These are phyloP conservation scores for Tetramorium parvispinum DNA, from an alignment of 1,140 invertebrate genomes.

Conservation along the genomic window DNA sequence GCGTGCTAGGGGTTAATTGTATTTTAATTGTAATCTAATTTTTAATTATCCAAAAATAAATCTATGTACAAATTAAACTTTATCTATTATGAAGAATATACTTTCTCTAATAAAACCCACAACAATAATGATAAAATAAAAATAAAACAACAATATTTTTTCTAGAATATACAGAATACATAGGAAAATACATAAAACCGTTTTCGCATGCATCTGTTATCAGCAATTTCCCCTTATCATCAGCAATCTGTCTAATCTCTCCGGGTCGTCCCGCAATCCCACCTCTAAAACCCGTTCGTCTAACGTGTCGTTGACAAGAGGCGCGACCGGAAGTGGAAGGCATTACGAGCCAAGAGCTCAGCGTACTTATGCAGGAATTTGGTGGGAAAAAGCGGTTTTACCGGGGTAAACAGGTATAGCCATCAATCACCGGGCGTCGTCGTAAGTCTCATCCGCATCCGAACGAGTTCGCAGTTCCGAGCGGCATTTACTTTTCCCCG, in stretches of 20 bases:
- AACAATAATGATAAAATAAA: too few species aligned
- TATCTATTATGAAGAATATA: too few species aligned
- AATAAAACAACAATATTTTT: neutral
- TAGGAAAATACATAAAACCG: neutral
- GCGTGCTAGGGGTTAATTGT: too few species aligned
- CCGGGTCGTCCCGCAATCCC: neutral
- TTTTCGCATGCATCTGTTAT: neutral
- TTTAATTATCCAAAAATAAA: too few species aligned
- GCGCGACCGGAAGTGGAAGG: constrained; percentile 34
- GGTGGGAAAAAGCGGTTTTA: constrained; percentile 47
- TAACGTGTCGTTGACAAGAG: constrained; percentile 46
- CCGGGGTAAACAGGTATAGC: constrained; percentile 47
- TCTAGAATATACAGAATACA: neutral
- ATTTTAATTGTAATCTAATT: too few species aligned
- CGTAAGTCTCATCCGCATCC: constrained; percentile 52
- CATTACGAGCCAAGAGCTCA: constrained; percentile 22
- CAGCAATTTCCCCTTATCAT: neutral
- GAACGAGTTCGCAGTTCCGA: constrained; percentile 36
- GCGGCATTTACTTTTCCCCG: constrained; percentile 54
- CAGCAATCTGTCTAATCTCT: neutral
- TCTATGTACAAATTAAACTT: too few species aligned
- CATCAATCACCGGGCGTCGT: constrained; percentile 55
- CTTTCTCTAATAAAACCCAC: too few species aligned
- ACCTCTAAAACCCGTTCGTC: neutral
- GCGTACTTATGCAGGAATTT: constrained; percentile 59